These are phyloP conservation scores for Lepidurus packardi DNA, from an alignment of 1,140 invertebrate species.

Conservation along the genomic window DNA sequence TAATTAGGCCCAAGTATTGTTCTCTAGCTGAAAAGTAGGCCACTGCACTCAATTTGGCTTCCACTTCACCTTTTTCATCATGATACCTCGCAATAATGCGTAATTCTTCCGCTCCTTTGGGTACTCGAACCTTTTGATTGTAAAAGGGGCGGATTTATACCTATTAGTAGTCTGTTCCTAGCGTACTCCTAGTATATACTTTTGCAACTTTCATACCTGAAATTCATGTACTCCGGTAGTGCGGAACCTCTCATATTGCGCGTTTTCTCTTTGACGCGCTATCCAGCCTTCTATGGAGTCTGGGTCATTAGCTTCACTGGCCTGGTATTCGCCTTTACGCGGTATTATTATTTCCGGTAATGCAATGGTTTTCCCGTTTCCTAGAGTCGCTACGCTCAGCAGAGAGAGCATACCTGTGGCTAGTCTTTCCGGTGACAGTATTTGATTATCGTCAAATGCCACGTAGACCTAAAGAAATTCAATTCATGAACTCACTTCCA, in stretches of 20 bases:
- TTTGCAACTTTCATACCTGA: slow-evolving; percentile 5
- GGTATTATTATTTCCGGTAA: slow-evolving; percentile 36
- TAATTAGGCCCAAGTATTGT: slow-evolving; percentile 44
- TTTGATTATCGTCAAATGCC: slow-evolving; percentile 42
- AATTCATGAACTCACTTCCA: neutral
- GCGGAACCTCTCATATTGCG: slow-evolving; percentile 28
- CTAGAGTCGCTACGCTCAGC: slow-evolving; percentile 35
- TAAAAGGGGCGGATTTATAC: neutral
- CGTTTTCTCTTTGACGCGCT: slow-evolving; percentile 28
- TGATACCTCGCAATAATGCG: slow-evolving; percentile 43
- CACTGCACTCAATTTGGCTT: slow-evolving; percentile 40
- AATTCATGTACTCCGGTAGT: slow-evolving; percentile 30
- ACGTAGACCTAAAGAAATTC: slow-evolving; percentile 42
- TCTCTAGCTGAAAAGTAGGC: slow-evolving; percentile 40
- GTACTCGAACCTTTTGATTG: slow-evolving; percentile 40
- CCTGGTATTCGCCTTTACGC: slow-evolving; percentile 25
- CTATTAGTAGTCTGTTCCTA: neutral
- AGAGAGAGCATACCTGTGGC: slow-evolving; percentile 40
- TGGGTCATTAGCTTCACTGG: slow-evolving; percentile 21
- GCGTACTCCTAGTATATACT: slow-evolving; percentile 19
- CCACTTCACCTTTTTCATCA: slow-evolving; percentile 40
- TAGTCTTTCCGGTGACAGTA: slow-evolving; percentile 40
- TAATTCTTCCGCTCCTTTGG: slow-evolving; percentile 41
- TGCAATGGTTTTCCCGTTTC: slow-evolving; percentile 34
- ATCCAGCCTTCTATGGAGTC: slow-evolving; percentile 24